A percentile compares a stretch with the other conserved stretches of the same genome.
These are phyloP conservation scores for Epinephelus cyanopodus DNA, from an alignment of 2,113 vertebrate genomes.

Conservation along the genomic window DNA sequence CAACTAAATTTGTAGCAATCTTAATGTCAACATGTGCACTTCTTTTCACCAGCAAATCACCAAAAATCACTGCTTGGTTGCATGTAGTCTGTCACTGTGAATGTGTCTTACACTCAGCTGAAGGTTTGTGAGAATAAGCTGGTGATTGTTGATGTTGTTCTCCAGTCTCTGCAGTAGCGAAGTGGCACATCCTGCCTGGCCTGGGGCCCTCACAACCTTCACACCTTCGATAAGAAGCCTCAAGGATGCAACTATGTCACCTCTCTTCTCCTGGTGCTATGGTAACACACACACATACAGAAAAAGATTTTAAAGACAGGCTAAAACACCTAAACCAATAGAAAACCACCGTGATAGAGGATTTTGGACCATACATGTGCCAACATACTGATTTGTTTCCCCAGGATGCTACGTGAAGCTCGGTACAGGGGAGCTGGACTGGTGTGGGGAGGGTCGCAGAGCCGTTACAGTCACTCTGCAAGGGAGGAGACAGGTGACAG, in stretches of 20 bases:
- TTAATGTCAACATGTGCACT: not conserved
- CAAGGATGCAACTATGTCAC: conserved; percentile 76
- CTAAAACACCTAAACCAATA: not conserved
- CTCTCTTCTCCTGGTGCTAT: conserved; percentile 75
- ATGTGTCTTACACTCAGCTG: conserved; percentile 68
- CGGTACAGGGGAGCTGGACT: conserved; percentile 73
- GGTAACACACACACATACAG: conserved; percentile 15
- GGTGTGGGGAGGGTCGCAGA: conserved; percentile 49
- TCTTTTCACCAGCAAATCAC: conserved; percentile 22
- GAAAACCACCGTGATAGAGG: not conserved
- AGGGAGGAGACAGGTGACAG: conserved; percentile 28
- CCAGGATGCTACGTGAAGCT: conserved; percentile 76
- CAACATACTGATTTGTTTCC: conserved; percentile 76
- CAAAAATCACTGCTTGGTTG: conserved; percentile 17
- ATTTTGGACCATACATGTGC: conserved; percentile 27
- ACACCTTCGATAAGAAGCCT: conserved; percentile 69
- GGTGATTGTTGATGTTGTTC: conserved; percentile 79
- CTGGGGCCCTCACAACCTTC: conserved; percentile 41
- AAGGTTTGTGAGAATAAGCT: conserved; percentile 72
- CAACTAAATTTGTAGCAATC: not conserved
- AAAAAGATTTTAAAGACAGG: conserved; percentile 4
- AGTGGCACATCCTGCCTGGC: conserved; percentile 61
- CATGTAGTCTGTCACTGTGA: conserved; percentile 5
- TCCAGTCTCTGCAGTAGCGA: conserved; percentile 71
- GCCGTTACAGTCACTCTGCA: conserved; percentile 70